Evolutionary conservation across 2,113 vertebrate genomes (phyloP).

Genomic region (Phodopus roborovskii): DNA sequence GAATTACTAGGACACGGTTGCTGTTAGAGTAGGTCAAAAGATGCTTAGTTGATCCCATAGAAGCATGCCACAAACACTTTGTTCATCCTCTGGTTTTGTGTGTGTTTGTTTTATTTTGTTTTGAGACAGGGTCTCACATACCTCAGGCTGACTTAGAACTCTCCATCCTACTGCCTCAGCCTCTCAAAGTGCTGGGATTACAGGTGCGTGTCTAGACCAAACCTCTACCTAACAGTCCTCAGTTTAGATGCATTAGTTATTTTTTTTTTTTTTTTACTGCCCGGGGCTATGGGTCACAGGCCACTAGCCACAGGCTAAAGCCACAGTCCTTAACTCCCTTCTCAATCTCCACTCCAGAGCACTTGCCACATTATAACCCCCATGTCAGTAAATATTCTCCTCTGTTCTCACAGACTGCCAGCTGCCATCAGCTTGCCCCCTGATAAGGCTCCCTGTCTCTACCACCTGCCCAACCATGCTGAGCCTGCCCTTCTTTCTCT

Average conservation of each 20-base stretch:
- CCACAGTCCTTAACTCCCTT: neutral
- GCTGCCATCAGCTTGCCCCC: neutral
- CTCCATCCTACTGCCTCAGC: neutral
- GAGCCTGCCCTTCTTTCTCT: neutral
- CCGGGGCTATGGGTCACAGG: neutral
- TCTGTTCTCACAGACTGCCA: neutral
- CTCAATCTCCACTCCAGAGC: neutral
- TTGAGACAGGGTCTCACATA: neutral
- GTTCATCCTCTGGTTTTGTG: neutral
- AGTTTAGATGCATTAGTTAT: neutral
- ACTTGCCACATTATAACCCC: neutral
- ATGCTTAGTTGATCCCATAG: neutral
- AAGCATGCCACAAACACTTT: neutral
- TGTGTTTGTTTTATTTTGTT: neutral
- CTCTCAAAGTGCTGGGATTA: neutral
- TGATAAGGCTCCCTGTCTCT: neutral
- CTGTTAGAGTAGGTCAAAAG: neutral
- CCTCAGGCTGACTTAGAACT: neutral
- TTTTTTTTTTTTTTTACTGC: neutral
- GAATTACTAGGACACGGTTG: neutral
- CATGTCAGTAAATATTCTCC: neutral
- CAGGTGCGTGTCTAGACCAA: neutral
- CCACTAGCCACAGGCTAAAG: too few species aligned
- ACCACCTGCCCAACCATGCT: neutral
- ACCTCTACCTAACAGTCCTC: neutral